These are phyloP conservation scores for Diarsia dahlii DNA, from an alignment of 2,888 invertebrate species.

Conservation along the genomic window DNA sequence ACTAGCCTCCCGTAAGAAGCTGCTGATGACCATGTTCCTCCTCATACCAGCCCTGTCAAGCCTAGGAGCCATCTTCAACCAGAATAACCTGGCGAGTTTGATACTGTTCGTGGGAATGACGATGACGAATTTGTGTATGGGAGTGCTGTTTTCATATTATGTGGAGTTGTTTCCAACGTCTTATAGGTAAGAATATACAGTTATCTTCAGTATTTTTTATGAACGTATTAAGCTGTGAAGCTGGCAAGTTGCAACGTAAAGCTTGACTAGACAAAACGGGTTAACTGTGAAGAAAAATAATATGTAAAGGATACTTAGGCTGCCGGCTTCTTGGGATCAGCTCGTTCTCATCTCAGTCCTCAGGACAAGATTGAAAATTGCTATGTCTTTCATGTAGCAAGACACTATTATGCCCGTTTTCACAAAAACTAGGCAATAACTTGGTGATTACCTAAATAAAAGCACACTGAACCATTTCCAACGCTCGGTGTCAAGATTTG, in stretches of 20 bases:
- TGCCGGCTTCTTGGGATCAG: too few species aligned
- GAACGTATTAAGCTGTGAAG: too few species aligned
- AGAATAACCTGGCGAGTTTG: slow-evolving; percentile 64
- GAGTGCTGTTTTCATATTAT: slow-evolving; percentile 65
- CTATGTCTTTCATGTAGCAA: too few species aligned
- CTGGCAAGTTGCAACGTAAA: too few species aligned
- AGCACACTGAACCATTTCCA: background rate
- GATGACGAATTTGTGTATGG: slow-evolving; percentile 69
- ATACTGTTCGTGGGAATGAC: slow-evolving; percentile 69
- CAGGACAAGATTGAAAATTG: too few species aligned
- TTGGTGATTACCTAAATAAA: background rate
- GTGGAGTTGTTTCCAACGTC: slow-evolving; percentile 61
- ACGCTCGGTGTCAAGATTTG: background rate
- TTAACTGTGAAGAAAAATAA: too few species aligned
- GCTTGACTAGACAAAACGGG: too few species aligned
- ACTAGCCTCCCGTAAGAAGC: slow-evolving; percentile 65
- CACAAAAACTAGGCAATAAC: background rate
- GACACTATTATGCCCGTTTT: too few species aligned
- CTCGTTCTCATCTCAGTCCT: too few species aligned
- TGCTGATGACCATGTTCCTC: slow-evolving; percentile 64
- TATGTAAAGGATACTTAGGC: too few species aligned
- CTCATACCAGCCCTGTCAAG: slow-evolving; percentile 60
- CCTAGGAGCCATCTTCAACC: slow-evolving; percentile 60
- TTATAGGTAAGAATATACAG: slow-evolving; percentile 46
- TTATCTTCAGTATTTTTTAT: too few species aligned